These are phyloP conservation scores for Lasioglossum leucozonium DNA, from an alignment of 2,888 invertebrate genomes.

Conservation along the genomic window DNA sequence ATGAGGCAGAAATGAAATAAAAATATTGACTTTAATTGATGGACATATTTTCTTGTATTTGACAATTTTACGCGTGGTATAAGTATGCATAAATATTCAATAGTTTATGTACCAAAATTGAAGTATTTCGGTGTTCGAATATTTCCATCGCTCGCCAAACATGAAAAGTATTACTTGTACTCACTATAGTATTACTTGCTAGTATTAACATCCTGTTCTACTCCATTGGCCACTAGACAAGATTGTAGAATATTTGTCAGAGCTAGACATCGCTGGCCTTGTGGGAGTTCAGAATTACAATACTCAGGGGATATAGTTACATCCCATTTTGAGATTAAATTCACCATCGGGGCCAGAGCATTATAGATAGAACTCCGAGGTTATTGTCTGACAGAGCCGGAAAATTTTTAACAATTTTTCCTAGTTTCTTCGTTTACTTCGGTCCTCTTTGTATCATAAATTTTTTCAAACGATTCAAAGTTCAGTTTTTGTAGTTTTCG, in stretches of 20 bases:
- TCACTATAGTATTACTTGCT: slow-evolving; percentile 7
- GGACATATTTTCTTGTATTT: too few species aligned
- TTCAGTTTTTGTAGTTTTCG: neutral
- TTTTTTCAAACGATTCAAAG: neutral
- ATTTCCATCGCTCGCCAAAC: neutral
- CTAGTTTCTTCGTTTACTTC: neutral
- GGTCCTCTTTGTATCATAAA: neutral
- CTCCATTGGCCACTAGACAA: neutral
- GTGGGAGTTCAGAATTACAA: neutral
- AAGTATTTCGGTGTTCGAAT: neutral
- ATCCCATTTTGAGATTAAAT: neutral
- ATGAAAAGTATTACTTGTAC: slow-evolving; percentile 8
- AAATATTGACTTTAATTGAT: too few species aligned
- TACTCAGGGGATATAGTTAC: neutral
- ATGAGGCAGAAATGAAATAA: too few species aligned
- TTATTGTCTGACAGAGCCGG: neutral
- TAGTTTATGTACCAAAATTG: neutral
- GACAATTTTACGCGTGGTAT: too few species aligned
- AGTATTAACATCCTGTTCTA: neutral
- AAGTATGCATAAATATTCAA: too few species aligned
- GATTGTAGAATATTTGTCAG: neutral
- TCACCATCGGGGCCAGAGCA: neutral
- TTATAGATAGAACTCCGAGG: neutral
- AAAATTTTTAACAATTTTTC: neutral
- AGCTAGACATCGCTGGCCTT: neutral